Percentiles rank a stretch among this genome's conserved stretches.
These are phyloP conservation scores for Oscheius sp. DNA, from an alignment of 1,140 invertebrate genomes.

Conservation along the genomic window DNA sequence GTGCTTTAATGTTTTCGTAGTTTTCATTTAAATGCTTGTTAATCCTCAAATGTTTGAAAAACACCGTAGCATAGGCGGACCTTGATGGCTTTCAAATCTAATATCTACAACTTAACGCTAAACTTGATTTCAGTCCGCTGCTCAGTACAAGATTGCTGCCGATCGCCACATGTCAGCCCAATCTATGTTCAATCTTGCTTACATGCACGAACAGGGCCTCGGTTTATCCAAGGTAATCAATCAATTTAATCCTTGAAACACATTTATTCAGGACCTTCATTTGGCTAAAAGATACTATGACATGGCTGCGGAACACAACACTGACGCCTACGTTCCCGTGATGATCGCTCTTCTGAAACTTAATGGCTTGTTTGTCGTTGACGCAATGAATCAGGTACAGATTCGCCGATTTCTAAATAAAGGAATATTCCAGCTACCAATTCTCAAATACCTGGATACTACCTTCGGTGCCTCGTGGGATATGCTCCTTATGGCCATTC, in stretches of 20 bases:
- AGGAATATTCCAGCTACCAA: constrained; percentile 8
- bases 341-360: constrained; percentile 86
- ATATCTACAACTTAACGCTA: neutral
- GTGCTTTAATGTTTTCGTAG: too few species aligned
- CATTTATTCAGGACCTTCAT: constrained; percentile 68
- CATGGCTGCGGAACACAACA: constrained; percentile 86
- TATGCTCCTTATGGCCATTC: neutral
- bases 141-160: constrained; percentile 83
- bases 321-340: constrained; percentile 90
- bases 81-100: neutral
- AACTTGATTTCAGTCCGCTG: constrained; percentile 70
- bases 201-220: constrained; percentile 97
- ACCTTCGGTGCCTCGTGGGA: constrained; percentile 20
- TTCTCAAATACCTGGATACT: constrained; percentile 14
- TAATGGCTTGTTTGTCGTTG: constrained; percentile 62
- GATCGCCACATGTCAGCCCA: constrained; percentile 94
- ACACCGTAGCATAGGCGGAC: neutral
- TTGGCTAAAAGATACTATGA: constrained; percentile 89
- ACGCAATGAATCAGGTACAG: constrained; percentile 35
- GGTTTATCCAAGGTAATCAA: constrained; percentile 74
- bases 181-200: constrained; percentile 97
- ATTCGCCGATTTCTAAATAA: neutral
- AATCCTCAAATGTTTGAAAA: neutral
- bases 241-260: constrained; percentile 63
- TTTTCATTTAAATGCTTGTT: too few species aligned